phyloP scores from a whole-genome alignment of 2,797 vertebrate genomes.

The Tamandua tetradactyla region DNA sequence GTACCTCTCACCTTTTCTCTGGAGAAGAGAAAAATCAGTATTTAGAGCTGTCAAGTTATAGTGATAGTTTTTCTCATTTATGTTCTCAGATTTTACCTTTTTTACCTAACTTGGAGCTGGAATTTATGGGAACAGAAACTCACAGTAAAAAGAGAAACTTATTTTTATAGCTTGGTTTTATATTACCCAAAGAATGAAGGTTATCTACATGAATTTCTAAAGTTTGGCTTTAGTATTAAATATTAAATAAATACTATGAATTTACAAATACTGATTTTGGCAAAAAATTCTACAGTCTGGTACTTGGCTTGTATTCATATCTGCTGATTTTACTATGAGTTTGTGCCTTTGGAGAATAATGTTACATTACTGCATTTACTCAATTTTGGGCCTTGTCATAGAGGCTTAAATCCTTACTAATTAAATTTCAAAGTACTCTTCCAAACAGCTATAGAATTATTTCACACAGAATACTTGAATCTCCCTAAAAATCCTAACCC shows the following conservation, averaged over 20 bases:
- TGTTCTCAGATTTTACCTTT: conserved; percentile 45
- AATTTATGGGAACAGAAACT: conserved; percentile 48
- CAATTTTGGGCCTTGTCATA: conserved; percentile 20
- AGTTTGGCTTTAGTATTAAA: conserved; percentile 58
- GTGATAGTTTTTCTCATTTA: not conserved
- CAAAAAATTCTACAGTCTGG: conserved; percentile 8
- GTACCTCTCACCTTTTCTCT: not conserved
- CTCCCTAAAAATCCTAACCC: not conserved
- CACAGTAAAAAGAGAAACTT: not conserved
- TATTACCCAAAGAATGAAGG: conserved; percentile 21
- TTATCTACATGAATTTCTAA: conserved; percentile 46
- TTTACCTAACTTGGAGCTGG: not conserved
- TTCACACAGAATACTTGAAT: not conserved
- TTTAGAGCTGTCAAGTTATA: not conserved
- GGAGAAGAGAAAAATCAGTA: conserved; percentile 45
- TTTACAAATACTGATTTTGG: conserved; percentile 48
- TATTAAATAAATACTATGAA: conserved; percentile 66
- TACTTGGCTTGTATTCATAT: not conserved
- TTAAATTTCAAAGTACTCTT: conserved; percentile 12
- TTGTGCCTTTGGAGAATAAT: conserved; percentile 21
- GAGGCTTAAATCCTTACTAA: conserved; percentile 25
- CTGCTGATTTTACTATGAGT: conserved; percentile 34
- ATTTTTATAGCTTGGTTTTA: conserved; percentile 41
- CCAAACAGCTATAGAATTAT: not conserved
- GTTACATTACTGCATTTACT: not conserved